Evolutionary conservation across 2,113 vertebrate species (phyloP), one percentile per base, ranked within the genome.

Genomic region (Alexandromys fortis): DNA sequence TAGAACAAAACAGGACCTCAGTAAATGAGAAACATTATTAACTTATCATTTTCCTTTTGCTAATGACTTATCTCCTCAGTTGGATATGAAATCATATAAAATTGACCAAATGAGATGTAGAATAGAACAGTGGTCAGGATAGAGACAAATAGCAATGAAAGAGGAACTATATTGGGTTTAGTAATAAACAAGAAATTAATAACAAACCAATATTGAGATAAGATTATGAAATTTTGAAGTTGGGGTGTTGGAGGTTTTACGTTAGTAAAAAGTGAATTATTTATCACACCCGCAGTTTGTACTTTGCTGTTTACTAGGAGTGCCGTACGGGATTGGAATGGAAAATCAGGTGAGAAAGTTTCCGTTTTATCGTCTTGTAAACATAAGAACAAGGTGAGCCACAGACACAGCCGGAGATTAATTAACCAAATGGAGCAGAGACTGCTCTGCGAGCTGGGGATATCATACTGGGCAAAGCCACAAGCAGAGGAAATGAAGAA

Each of bases 351-450:
- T 42, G 70, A 81, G 75, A 35, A 93, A 89, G 77, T 96, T 94
- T 83, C 49, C 82, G 52, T 67, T 94, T 92, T 63, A 92, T 92
- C 89, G 47, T 92, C 91, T 77, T 93, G 30, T 45, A 94, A 97
- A 89, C 28, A 16, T 26, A 76, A 81, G 81, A 90, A 94, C 88
- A 97, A 98, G 94, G 96, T 97, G 97, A 98, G 61, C 92, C 92
- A 91, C 42, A 35, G 82, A 94, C 92, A 97, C 97, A 96, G 96
- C 67, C 3, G 19, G 97, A 96, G 89, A 91, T 96, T 97, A 97
- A 97, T 98, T 92, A 98, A 89, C 91, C 96, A 97, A 97, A 97
- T 92, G 96, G 92, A 97, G 97, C 97, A 92, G 95, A 97, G 89
- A 91, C 67, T 92, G 96, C 38, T 95, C 91, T 77, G 92, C 10